These are phyloP conservation scores for Hipparchia semele DNA, from an alignment of 2,888 invertebrate genomes.

Conservation along the genomic window DNA sequence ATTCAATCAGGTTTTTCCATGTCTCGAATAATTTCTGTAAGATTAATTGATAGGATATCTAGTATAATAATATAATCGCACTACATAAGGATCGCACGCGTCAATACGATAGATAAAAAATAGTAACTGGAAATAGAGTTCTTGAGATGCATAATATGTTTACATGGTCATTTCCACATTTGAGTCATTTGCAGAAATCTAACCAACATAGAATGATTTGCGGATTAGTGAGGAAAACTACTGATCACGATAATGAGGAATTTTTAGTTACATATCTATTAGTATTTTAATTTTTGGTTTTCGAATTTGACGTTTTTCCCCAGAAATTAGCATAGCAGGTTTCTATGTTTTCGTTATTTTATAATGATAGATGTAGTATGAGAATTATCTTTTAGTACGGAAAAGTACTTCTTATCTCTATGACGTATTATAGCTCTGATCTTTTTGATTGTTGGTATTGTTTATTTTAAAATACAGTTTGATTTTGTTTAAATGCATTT, in stretches of 20 bases:
- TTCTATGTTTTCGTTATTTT: constrained; percentile 6
- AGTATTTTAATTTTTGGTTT: background rate
- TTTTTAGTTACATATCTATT: background rate
- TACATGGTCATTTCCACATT: constrained; percentile 18
- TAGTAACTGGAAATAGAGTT: constrained; percentile 13
- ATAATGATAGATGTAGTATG: background rate
- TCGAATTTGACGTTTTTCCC: constrained; percentile 1
- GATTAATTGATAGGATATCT: background rate
- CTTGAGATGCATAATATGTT: constrained; percentile 17
- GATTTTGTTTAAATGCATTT: background rate
- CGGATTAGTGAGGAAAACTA: constrained; percentile 9
- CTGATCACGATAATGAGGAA: constrained; percentile 1
- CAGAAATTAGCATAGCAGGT: background rate
- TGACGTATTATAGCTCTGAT: no score
- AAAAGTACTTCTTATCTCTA: no score
- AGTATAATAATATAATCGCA: background rate
- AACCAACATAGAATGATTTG: background rate
- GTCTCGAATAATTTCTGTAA: background rate
- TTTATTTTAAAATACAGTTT: background rate
- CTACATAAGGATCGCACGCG: background rate
- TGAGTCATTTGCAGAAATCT: constrained; percentile 10
- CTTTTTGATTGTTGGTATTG: background rate
- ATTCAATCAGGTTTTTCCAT: background rate
- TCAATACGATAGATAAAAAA: constrained; percentile 12
- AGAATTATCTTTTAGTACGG: background rate